Base-by-base conservation (phyloP, 2,113 vertebrate species). In the Lynx canadensis region DNA sequence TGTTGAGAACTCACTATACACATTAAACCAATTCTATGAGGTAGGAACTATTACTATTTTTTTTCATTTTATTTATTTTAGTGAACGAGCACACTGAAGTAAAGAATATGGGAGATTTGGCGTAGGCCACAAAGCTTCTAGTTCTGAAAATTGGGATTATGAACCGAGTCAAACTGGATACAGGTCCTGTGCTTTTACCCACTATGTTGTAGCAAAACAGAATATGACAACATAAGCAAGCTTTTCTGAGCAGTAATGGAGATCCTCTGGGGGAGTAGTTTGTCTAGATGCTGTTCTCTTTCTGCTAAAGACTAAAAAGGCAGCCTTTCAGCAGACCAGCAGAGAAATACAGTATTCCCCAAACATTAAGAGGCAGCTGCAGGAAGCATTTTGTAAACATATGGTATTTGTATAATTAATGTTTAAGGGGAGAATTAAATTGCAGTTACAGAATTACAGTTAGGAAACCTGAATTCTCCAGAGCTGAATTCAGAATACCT, bases 351-450 rank as follows among this genome's bases (percentile, higher is more conserved):
- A 95, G 84, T 95, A 98, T 94, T 95, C 96, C 96, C 94, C n/a
- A 86, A 97, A 94, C 79, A 96, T 81, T 91, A 79, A 60, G 80
- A 95, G 91, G 91, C 97, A 98, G 96, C 97, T 97, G 97, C 66
- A 88, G 78, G 68, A 97, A 97, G 73, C 96, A 97, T 97, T 97
- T 97, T 97, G 85, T 96, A 98, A 97, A 97, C 96, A 98, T 98
- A 97, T 97, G 96, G 97, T 97, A 96, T 97, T 97, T 97, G 88
- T 95, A 97, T 97, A 97, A 97, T 98, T 97, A 98, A 97, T 92
- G 88, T 94, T 97, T 96, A 98, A 97, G 85, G 93, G 84, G 71
- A 96, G 76, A 97, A 96, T 94, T 91, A 94, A 71, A 91, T 96
- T 98, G 94, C n/a, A 91, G 96, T 97, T 96, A 89, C 84, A 97